Evolutionary conservation across 2,113 vertebrate species (phyloP).

Genomic region (Gymnocephalus cernua): DNA sequence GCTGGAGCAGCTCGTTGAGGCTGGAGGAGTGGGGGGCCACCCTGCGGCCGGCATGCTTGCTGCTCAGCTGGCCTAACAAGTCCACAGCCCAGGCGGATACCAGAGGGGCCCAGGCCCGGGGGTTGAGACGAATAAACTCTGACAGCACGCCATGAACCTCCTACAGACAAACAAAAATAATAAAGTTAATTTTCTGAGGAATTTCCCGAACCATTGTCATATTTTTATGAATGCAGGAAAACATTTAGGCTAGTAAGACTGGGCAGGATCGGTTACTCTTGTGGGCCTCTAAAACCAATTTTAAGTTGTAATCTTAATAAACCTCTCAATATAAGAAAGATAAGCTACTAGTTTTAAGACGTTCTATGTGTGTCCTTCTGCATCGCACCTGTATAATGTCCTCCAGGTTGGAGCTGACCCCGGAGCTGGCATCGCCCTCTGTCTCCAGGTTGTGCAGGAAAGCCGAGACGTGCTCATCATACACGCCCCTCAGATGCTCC

Average conservation of each 20-base stretch:
- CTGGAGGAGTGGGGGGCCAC: slow-evolving; percentile 90
- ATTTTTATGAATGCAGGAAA: not conserved
- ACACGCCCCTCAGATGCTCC: slow-evolving; percentile 91
- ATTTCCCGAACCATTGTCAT: not conserved
- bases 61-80: slow-evolving; percentile 95
- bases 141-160: slow-evolving; percentile 89
- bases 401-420: slow-evolving; percentile 85
- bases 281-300: not conserved
- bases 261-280: not conserved
- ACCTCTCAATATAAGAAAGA: not conserved
- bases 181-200: not conserved
- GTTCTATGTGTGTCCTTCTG: not conserved
- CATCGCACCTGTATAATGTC: slow-evolving; percentile 87
- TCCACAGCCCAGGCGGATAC: slow-evolving; percentile 95
- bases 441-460: slow-evolving; percentile 87
- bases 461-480: slow-evolving; percentile 90
- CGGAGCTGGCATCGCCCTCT: slow-evolving; percentile 71
- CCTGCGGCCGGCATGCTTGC: slow-evolving; percentile 89
- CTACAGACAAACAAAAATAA: slow-evolving; percentile 51
- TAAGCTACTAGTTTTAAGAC: not conserved
- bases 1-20: slow-evolving; percentile 93
- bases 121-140: slow-evolving; percentile 90
- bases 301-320: not conserved
- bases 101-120: slow-evolving; percentile 92
- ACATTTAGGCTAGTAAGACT: not conserved